phyloP scores from a whole-genome alignment of 2,797 vertebrate genomes.

The Otus scops region DNA sequence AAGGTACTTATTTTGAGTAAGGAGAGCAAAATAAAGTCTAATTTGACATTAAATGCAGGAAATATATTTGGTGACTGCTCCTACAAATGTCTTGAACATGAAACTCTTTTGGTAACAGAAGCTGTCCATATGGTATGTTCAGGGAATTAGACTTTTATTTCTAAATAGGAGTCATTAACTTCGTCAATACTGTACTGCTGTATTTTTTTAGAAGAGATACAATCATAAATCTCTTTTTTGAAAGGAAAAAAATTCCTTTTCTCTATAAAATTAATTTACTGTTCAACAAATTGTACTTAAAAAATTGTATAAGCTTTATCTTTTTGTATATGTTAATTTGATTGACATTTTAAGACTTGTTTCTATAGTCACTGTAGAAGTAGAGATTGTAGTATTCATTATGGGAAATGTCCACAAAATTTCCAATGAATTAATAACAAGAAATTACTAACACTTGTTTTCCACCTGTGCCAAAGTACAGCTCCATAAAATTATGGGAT shows the following conservation, averaged over 20 bases:
- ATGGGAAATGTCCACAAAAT: not conserved
- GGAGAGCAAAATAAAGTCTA: not conserved
- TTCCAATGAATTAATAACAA: not conserved
- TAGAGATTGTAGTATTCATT: not conserved
- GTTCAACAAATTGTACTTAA: not conserved
- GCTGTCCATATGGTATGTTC: not conserved
- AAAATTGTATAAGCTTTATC: not conserved
- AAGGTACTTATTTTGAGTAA: not conserved
- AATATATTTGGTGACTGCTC: not conserved
- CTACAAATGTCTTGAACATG: not conserved
- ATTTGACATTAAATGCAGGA: not conserved
- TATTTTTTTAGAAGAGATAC: not conserved
- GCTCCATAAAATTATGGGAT: not conserved
- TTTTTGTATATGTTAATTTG: constrained; percentile 12
- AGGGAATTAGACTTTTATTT: constrained; percentile 23
- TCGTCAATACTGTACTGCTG: not conserved
- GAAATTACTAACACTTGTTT: not conserved
- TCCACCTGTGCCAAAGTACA: not conserved
- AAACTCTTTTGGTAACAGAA: not conserved
- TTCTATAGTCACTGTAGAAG: not conserved
- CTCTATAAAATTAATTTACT: not conserved
- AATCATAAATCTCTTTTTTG: not conserved
- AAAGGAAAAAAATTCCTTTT: not conserved
- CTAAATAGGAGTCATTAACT: not conserved
- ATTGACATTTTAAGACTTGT: not conserved